phyloP scores from a whole-genome alignment of 2,113 vertebrate species.

The Upupa epops region DNA sequence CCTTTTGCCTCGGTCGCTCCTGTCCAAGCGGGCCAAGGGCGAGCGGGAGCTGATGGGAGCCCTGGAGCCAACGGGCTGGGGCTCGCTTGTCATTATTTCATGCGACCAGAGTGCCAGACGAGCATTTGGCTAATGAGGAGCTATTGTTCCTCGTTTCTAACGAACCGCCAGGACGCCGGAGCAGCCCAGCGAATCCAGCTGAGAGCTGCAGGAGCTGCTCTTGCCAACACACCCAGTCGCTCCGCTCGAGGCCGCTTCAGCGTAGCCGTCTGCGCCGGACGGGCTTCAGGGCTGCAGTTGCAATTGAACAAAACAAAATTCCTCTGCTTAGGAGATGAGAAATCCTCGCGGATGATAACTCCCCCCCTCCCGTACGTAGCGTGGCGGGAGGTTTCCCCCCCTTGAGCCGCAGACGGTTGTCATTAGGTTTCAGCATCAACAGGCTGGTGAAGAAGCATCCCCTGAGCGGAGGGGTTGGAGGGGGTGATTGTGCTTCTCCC shows the following conservation, averaged over 20 bases:
- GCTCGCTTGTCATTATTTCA: constrained; percentile 30
- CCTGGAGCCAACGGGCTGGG: constrained; percentile 48
- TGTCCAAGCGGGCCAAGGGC: constrained; percentile 58
- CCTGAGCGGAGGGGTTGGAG: background rate
- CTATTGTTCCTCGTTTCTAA: background rate
- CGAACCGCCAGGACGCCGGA: background rate
- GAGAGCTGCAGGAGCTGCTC: background rate
- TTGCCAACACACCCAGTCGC: background rate
- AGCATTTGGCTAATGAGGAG: constrained; percentile 9
- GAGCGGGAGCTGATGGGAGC: constrained; percentile 36
- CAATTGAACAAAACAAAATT: background rate
- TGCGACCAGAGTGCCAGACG: constrained; percentile 22
- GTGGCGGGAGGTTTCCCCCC: background rate
- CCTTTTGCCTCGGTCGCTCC: constrained; percentile 46
- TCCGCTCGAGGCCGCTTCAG: background rate
- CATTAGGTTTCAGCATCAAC: constrained; percentile 18
- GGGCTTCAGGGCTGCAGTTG: too few relatives aligned
- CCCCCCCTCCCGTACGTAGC: background rate
- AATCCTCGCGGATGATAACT: background rate
- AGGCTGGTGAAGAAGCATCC: background rate
- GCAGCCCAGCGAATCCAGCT: background rate
- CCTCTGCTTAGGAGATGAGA: background rate
- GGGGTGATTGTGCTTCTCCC: background rate
- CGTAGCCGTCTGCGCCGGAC: too few relatives aligned
- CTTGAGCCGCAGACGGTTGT: background rate